Conservation (phyloP, 2,113 vertebrate genomes). For the Oophaga pumilio region DNA sequence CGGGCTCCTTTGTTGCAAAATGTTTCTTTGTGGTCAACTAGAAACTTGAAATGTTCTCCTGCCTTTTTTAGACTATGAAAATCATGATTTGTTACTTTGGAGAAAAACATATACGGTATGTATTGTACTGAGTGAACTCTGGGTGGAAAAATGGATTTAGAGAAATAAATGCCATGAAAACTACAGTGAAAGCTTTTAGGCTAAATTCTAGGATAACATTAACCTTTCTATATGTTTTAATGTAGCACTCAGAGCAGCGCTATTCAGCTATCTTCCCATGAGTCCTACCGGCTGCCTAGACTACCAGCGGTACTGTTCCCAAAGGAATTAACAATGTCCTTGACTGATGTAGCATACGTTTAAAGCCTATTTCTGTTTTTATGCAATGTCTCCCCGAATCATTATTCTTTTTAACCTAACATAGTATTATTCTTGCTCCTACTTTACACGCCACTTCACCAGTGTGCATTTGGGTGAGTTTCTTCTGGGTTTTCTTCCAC, state of each 20-base stretch:
- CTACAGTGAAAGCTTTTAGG: not conserved
- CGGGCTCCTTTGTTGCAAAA: conserved; percentile 34
- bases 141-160: not conserved
- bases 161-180: not conserved
- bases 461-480: no score
- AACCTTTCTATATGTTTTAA: not conserved
- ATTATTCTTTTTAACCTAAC: not conserved
- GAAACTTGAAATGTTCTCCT: not conserved
- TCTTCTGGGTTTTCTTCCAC: no score
- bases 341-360: not conserved
- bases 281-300: not conserved
- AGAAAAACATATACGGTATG: not conserved
- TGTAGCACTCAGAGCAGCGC: not conserved
- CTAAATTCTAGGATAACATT: not conserved
- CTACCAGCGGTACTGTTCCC: not conserved
- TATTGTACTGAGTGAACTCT: not conserved
- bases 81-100: not conserved
- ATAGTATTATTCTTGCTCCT: not conserved
- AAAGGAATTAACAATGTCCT: not conserved
- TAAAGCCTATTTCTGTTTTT: not conserved
- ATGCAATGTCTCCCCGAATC: not conserved
- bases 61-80: not conserved
- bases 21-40: conserved; percentile 11
- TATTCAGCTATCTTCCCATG: not conserved
- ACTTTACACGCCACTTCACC: no score